A percentile compares a stretch with the other conserved stretches of the same genome.
Conservation (phyloP, 2,888 invertebrate genomes). For the Acronicta aceris region DNA sequence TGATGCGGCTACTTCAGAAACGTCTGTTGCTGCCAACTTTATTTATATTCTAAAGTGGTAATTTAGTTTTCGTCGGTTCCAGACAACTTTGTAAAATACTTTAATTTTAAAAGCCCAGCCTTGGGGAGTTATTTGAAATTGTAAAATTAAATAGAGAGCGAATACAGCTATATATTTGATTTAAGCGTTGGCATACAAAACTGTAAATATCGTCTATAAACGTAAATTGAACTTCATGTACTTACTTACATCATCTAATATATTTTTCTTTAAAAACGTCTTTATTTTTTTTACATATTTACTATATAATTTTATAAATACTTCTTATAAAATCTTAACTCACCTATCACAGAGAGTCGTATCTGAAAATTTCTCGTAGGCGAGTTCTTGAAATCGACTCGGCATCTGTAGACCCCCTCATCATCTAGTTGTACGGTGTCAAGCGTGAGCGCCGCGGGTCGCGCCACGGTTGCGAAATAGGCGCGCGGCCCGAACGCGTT, state of each 20-base stretch:
- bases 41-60: conserved; percentile 32
- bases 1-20: conserved; percentile 31
- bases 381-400: conserved; percentile 96
- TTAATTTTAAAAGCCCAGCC: conserved; percentile 19
- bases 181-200: conserved; percentile 3
- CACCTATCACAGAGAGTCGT: conserved; percentile 96
- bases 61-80: conserved; percentile 38
- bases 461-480: conserved; percentile 94
- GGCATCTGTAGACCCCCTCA: conserved; percentile 95
- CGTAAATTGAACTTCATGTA: neutral
- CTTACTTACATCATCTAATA: too few relatives aligned
- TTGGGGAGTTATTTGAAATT: conserved; percentile 23
- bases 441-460: conserved; percentile 94
- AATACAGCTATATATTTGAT: conserved; percentile 18
- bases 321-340: conserved; percentile 77
- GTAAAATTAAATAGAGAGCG: conserved; percentile 9
- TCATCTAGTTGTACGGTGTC: conserved; percentile 96
- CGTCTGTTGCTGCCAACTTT: conserved; percentile 28
- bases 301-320: neutral
- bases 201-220: neutral
- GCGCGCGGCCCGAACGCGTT: conserved; percentile 95
- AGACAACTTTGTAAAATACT: conserved; percentile 27
- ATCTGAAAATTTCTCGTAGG: conserved; percentile 96
- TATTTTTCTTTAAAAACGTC: too few relatives aligned
- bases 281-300: too few relatives aligned